Evolutionary conservation across 2,113 vertebrate species (phyloP), one percentile per base, ranked within the genome.

Genomic region (Sinocyclocheilus anophthalmus): DNA sequence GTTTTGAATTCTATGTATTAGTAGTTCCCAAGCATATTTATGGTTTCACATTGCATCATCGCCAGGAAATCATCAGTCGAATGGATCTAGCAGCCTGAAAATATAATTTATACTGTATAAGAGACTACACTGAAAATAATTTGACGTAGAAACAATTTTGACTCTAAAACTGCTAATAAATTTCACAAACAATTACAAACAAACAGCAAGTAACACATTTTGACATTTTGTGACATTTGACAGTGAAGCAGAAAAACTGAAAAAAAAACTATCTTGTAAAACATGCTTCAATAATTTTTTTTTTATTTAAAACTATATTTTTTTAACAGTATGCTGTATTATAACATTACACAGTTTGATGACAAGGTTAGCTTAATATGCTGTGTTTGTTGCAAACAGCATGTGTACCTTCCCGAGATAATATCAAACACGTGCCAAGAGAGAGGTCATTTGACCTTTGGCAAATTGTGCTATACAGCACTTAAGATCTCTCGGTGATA

Each of bases 401-500:
- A 81, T 80, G 80, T 88, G 84, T 87, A 88, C 63, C 81, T 83
- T 75, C 50, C 63, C 61, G 55, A 85, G 88, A 89, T 91, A 89
- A 72, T 87, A 90, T 91, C 90, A 79, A 85, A 85, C 81, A 85
- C 79, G 84, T 88, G 85, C 84, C 85, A 85, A 65, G 82, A 59
- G 81, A 88, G 81, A 87, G 65, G 81, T 67, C 37, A 75, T 69
- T 82, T 82, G 84, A 83, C 85, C 88, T 87, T 76, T 80, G 53
- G 81, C 78, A 83, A 85, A 91, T 88, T 83, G 87, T 76, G 82
- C 82, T 85, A 86, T 76, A 75, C 81, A 76, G 75, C 79, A 85
- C 92, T 91, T 92, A 93, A 93, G 87, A 90, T 88, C 81, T 61
- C 45, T 83, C 83, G 85, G 76, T 79, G 81, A 90, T 90, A 91